Evolutionary conservation across 2,888 invertebrate genomes (phyloP).

Genomic region (Meiosimyza platycephala): DNA sequence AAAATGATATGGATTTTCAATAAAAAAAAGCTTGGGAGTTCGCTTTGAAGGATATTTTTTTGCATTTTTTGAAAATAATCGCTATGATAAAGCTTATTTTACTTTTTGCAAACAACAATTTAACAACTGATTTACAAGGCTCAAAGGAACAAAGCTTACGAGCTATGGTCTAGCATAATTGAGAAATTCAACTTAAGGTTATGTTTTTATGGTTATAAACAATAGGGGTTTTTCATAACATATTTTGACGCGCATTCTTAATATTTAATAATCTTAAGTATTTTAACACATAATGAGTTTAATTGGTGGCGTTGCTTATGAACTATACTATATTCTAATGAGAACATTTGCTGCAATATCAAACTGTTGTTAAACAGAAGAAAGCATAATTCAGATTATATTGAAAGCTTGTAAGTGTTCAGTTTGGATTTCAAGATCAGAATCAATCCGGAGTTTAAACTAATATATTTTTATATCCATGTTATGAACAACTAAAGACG

Average conservation of each 20-base stretch:
- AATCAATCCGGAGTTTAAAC: neutral
- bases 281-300: slow-evolving; percentile 23
- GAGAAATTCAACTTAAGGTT: too few relatives aligned
- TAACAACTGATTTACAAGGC: too few relatives aligned
- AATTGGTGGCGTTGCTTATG: slow-evolving; percentile 24
- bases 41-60: neutral
- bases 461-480: neutral
- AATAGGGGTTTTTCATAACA: neutral
- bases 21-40: neutral
- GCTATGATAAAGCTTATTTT: too few relatives aligned
- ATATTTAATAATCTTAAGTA: slow-evolving; percentile 1
- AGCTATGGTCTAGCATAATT: too few relatives aligned
- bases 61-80: too few relatives aligned
- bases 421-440: neutral
- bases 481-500: neutral
- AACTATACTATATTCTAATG: slow-evolving; percentile 21
- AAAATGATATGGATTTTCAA: neutral
- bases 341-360: slow-evolving; percentile 20
- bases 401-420: neutral
- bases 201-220: too few relatives aligned
- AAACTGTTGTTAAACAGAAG: neutral
- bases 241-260: neutral
- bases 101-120: too few relatives aligned
- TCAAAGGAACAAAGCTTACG: too few relatives aligned
- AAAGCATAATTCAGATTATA: neutral